These are phyloP conservation scores for Chaetogeoica ovagalla DNA, from an alignment of 2,888 invertebrate species.

Conservation along the genomic window DNA sequence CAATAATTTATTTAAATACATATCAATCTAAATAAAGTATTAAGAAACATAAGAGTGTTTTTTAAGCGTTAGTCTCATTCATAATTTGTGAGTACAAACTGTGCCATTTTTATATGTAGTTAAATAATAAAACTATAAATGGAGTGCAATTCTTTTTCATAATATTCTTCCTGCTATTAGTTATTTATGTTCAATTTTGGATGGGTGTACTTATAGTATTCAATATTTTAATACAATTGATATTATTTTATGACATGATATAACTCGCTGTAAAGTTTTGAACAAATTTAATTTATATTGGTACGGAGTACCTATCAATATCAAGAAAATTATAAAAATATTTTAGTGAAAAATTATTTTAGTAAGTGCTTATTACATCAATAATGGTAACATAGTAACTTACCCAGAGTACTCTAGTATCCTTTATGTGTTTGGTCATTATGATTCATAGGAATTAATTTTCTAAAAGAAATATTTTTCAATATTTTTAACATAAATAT, in stretches of 20 bases:
- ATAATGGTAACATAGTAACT: not conserved
- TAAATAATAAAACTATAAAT: not conserved
- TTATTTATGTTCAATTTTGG: not conserved
- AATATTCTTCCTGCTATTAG: not conserved
- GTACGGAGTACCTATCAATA: not conserved
- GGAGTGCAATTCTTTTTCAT: not conserved
- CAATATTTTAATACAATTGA: not conserved
- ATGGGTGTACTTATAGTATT: not conserved
- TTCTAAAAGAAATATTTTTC: conserved; percentile 5
- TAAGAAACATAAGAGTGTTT: not conserved
- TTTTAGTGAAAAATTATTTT: not conserved
- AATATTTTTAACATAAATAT: conserved; percentile 21
- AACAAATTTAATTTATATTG: not conserved
- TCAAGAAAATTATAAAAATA: not conserved
- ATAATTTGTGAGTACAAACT: not conserved
- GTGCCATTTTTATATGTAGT: not conserved
- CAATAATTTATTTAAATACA: not conserved
- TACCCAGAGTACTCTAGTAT: not conserved
- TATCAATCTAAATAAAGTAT: not conserved
- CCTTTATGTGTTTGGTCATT: not conserved
- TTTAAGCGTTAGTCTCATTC: not conserved
- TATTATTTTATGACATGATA: too few relatives aligned
- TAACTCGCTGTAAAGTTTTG: not conserved
- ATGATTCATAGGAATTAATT: not conserved
- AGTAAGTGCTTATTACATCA: not conserved